Percentiles rank a stretch among this genome's conserved stretches.
These are phyloP conservation scores for Lithobius niger DNA, from an alignment of 1,140 invertebrate genomes.

Conservation along the genomic window DNA sequence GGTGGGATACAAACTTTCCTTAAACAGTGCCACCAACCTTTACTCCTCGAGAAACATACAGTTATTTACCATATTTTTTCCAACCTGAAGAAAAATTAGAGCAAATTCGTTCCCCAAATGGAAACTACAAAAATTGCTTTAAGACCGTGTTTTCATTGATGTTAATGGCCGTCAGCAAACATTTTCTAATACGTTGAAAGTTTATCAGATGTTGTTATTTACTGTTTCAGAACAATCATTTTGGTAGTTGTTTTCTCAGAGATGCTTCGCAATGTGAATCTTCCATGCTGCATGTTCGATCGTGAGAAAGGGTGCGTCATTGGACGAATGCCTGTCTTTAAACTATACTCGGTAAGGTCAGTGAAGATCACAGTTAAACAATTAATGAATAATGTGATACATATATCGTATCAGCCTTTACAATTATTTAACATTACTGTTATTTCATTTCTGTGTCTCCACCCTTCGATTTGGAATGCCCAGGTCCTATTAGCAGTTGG, in stretches of 20 bases:
- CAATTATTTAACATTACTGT: conserved; percentile 64
- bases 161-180: too few species aligned
- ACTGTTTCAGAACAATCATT: neutral
- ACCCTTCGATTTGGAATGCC: conserved; percentile 49
- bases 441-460: conserved; percentile 51
- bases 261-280: neutral
- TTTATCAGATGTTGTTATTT: neutral
- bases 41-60: too few species aligned
- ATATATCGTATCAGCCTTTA: conserved; percentile 53
- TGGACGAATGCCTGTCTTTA: conserved; percentile 55
- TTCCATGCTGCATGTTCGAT: conserved; percentile 34
- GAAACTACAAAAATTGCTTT: too few species aligned
- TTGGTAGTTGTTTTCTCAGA: conserved; percentile 1
- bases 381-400: neutral
- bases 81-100: too few species aligned
- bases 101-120: too few species aligned
- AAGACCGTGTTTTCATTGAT: too few species aligned
- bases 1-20: too few species aligned
- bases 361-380: neutral
- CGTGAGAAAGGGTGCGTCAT: conserved; percentile 40
- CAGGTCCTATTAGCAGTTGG: conserved; percentile 66
- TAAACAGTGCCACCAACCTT: too few species aligned
- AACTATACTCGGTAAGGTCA: conserved; percentile 58
- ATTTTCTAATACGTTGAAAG: too few species aligned
- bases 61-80: too few species aligned